Evolutionary conservation across 2,113 vertebrate species (phyloP), one percentile per base, ranked within the genome.

Genomic region (Ophiodon elongatus): DNA sequence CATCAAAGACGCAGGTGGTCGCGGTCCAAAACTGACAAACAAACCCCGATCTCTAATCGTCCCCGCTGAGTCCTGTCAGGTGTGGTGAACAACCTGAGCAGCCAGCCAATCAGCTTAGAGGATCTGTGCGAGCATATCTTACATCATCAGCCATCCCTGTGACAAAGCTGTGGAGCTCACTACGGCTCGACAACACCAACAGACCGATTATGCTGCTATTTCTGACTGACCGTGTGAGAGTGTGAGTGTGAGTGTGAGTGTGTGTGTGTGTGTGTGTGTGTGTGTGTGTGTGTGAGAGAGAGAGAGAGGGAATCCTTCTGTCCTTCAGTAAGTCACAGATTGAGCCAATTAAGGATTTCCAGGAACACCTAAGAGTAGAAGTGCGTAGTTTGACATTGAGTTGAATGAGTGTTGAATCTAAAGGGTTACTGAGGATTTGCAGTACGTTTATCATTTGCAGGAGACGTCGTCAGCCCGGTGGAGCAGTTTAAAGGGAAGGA

Each of bases 141-240:
- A 88, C 87, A 84, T 88, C 89, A 87, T 85, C 78, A 68, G 60
- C 75, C 83, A 37, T 79, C 84, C 79, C 6, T 47, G 37, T 75
- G 72, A 75, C 88, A 87, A 86, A 74, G 77, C 88, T 33, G 65
- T 2, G 2, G 73, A 14, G 82, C 72, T 88, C 84, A 76, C 77
- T 47, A 14, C 73, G 25, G 85, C 88, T 87, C 76, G 33, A 35
- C 47, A 15, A 73, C 60, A 11, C 74, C 4, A 43, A 67, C 79
- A 59, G 65, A 80, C 88, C 80, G 92, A 92, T 92, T 91, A 94
- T 71, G 88, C 37, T 78, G 81, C 91, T 94, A 93, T 93, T 94
- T 88, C 85, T 82, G 85, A 91, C 72, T 31, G 52, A 80, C 60
- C 71, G 59, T 56, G 68, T 80, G 33, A 27, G 70, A 54, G 57